Evolutionary conservation across 2,113 vertebrate genomes (phyloP).

Genomic region (Emberiza fucata): DNA sequence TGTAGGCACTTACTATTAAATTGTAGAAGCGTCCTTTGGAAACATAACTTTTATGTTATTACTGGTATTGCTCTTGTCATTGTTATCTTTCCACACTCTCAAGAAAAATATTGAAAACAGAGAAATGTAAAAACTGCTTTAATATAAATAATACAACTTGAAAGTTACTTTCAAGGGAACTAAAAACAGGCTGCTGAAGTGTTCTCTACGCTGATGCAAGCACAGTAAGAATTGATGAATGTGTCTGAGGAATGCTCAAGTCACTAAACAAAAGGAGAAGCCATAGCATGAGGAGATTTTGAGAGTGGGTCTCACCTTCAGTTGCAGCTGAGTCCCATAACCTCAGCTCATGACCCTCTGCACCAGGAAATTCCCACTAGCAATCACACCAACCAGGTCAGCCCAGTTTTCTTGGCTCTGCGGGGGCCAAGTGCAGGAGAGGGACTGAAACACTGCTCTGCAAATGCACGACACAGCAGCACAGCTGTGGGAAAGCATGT

Average conservation of each 20-base stretch:
- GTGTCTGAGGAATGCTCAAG: fast-evolving
- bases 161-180: background rate
- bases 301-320: background rate
- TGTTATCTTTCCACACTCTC: background rate
- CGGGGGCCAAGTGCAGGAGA: background rate
- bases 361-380: background rate
- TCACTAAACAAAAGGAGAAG: background rate
- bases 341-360: background rate
- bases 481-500: background rate
- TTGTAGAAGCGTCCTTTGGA: background rate
- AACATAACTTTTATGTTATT: background rate
- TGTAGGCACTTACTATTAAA: background rate
- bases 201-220: background rate
- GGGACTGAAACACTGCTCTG: background rate
- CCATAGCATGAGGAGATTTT: background rate
- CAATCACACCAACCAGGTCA: background rate
- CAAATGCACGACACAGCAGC: background rate
- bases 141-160: background rate
- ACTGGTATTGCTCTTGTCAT: background rate
- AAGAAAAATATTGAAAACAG: slow-evolving; percentile 7
- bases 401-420: background rate
- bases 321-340: background rate
- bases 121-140: background rate
- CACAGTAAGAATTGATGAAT: background rate
- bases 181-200: background rate